Evolutionary conservation across 2,888 invertebrate genomes (phyloP).

Genomic region (Camptogramma bilineatum): DNA sequence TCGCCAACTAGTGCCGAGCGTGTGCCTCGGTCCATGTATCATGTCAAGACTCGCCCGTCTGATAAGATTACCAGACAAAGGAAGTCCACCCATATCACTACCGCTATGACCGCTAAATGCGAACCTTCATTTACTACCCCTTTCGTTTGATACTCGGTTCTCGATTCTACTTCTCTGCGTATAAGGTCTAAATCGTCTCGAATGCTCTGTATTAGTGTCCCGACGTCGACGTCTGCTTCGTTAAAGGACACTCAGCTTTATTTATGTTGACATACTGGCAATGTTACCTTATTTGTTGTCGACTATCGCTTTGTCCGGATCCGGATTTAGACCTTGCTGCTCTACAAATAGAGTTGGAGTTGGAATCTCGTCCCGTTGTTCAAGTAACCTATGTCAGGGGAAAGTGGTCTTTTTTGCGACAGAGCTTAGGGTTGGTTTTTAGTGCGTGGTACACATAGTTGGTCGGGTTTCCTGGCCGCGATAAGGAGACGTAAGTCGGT

Average conservation of each 20-base stretch:
- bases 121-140: constrained; percentile 80
- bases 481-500: constrained; percentile 82
- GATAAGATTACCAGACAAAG: constrained; percentile 85
- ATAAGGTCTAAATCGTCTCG: constrained; percentile 68
- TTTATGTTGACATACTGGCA: constrained; percentile 83
- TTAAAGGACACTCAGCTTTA: constrained; percentile 85
- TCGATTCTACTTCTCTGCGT: constrained; percentile 60
- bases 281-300: constrained; percentile 79
- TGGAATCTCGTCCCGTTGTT: constrained; percentile 46
- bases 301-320: constrained; percentile 54
- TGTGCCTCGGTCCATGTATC: constrained; percentile 74
- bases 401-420: constrained; percentile 65
- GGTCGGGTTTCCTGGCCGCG: constrained; percentile 77
- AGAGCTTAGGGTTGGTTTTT: constrained; percentile 61
- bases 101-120: constrained; percentile 78
- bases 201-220: constrained; percentile 71
- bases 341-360: constrained; percentile 66
- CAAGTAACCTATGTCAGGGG: constrained; percentile 51
- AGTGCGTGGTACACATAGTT: constrained; percentile 51
- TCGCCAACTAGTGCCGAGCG: constrained; percentile 49
- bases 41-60: constrained; percentile 77
- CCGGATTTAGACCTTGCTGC: constrained; percentile 58
- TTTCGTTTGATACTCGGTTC: constrained; percentile 46
- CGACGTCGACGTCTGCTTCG: constrained; percentile 82
- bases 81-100: constrained; percentile 84